Evolutionary conservation across 2,888 invertebrate species (phyloP).

Genomic region (Taenaris catops): DNA sequence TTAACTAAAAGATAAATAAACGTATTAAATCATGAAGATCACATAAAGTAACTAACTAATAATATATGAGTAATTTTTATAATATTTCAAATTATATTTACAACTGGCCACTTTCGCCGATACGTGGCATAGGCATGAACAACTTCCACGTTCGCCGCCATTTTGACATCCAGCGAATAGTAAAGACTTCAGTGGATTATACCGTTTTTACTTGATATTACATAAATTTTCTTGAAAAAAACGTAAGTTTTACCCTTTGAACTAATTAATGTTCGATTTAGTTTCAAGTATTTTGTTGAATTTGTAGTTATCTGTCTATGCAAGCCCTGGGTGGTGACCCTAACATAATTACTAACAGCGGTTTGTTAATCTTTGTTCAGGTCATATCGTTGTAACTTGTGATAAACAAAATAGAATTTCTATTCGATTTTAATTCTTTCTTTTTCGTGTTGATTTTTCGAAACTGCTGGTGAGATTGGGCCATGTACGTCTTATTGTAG

Average conservation of each 20-base stretch:
- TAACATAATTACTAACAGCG: constrained; percentile 70
- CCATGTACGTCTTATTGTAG: constrained; percentile 30
- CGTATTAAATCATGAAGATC: no score
- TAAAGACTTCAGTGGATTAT: constrained; percentile 85
- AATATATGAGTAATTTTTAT: no score
- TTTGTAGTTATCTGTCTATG: constrained; percentile 12
- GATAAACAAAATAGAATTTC: background rate
- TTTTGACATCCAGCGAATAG: constrained; percentile 89
- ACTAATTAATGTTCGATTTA: constrained; percentile 3
- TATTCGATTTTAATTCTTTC: background rate
- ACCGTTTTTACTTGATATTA: constrained; percentile 82
- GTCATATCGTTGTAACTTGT: constrained; percentile 9
- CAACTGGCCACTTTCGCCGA: constrained; percentile 78
- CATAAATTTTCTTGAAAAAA: constrained; percentile 71
- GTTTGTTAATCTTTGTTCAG: constrained; percentile 65
- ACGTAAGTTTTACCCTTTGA: constrained; percentile 58
- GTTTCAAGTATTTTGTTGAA: constrained; percentile 1
- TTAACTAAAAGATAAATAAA: no score
- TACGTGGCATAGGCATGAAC: constrained; percentile 90
- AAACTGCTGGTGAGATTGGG: constrained; percentile 5
- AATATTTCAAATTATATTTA: no score
- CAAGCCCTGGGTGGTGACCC: constrained; percentile 74
- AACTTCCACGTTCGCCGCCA: constrained; percentile 89
- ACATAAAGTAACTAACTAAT: no score
- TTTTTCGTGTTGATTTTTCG: constrained; percentile 4